Evolutionary conservation across 2,113 vertebrate genomes (phyloP).

Genomic region (Ophiodon elongatus): DNA sequence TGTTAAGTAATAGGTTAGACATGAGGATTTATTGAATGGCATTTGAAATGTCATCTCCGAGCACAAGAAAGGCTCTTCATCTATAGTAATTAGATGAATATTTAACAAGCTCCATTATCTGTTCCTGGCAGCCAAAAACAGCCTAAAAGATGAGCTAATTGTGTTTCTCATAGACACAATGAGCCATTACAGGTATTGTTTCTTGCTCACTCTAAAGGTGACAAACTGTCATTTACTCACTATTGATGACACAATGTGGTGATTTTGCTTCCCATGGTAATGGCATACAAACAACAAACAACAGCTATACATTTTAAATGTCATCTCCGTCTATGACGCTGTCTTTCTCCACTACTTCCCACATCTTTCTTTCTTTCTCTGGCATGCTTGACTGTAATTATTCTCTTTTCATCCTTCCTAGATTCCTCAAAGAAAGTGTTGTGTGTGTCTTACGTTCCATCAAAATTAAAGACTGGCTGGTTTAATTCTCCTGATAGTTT

Average conservation of each 20-base stretch:
- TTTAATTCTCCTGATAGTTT: background rate
- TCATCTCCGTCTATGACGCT: constrained; percentile 39
- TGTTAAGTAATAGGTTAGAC: constrained; percentile 56
- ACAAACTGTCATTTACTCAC: constrained; percentile 66
- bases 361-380: constrained; percentile 12
- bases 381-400: constrained; percentile 1
- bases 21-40: constrained; percentile 70
- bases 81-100: constrained; percentile 79
- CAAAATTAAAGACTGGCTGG: background rate
- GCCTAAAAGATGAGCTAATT: constrained; percentile 46
- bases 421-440: background rate
- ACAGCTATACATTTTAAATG: constrained; percentile 70
- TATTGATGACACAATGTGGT: constrained; percentile 66
- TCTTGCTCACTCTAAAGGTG: constrained; percentile 63
- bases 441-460: background rate
- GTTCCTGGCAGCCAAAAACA: constrained; percentile 71
- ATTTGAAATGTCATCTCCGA: constrained; percentile 77
- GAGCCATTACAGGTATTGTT: constrained; percentile 74
- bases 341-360: constrained; percentile 14
- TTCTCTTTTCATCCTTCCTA: background rate
- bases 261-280: constrained; percentile 53
- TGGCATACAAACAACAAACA: constrained; percentile 52
- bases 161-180: constrained; percentile 67
- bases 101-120: constrained; percentile 77
- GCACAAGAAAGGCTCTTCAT: constrained; percentile 66